A percentile compares a stretch with the other conserved stretches of the same genome.
phyloP scores from a whole-genome alignment of 2,888 invertebrate species.

The Machimus rusticus region DNA sequence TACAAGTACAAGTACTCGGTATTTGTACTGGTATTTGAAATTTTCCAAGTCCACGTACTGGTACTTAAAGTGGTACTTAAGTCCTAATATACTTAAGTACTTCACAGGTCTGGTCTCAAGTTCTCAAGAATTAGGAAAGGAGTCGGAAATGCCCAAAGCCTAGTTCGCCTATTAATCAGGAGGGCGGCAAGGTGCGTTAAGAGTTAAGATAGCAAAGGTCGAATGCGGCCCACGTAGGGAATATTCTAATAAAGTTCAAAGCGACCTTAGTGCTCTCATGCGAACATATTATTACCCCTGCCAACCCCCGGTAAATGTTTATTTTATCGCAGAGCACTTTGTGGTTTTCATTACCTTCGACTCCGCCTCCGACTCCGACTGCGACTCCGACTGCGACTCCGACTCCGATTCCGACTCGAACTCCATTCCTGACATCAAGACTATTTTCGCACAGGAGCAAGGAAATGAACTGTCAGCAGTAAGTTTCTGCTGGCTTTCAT shows the following conservation, averaged over 20 bases:
- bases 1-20: too few relatives aligned
- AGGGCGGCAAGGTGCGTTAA: neutral
- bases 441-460: slow-evolving; percentile 9
- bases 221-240: neutral
- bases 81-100: too few relatives aligned
- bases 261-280: neutral
- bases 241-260: slow-evolving; percentile 26
- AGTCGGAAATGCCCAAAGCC: neutral
- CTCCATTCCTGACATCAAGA: slow-evolving; percentile 3
- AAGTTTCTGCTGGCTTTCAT: slow-evolving; percentile 31
- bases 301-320: neutral
- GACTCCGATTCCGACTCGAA: neutral
- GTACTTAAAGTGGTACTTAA: too few relatives aligned
- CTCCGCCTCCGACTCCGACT: slow-evolving; percentile 2
- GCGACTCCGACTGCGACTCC: neutral
- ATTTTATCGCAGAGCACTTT: slow-evolving; percentile 17
- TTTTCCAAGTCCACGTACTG: too few relatives aligned
- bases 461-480: slow-evolving; percentile 39
- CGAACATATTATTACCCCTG: slow-evolving; percentile 3
- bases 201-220: neutral
- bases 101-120: too few relatives aligned
- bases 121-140: neutral
- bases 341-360: slow-evolving; percentile 30
- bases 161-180: neutral
- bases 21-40: too few relatives aligned